Percentiles rank a stretch among this genome's conserved stretches.
Evolutionary conservation across 2,113 vertebrate genomes (phyloP).

Genomic region (Callorhinus ursinus): DNA sequence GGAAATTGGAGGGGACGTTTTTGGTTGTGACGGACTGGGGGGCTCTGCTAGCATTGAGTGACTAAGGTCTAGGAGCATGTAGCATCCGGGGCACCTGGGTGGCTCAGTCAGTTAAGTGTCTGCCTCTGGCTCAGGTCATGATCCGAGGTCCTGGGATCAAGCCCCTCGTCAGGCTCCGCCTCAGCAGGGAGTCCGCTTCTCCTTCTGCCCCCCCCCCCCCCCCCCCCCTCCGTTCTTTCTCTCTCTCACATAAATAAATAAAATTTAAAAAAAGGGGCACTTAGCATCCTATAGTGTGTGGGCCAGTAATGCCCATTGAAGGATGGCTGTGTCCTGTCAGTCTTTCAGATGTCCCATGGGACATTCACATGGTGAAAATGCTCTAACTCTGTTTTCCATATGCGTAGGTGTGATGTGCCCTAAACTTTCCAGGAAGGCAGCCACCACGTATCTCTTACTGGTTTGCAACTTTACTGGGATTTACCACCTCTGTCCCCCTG

Average conservation of each 20-base stretch:
- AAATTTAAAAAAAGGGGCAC: not conserved
- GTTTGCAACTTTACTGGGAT: not conserved
- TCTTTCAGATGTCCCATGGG: not conserved
- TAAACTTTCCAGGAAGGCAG: not conserved
- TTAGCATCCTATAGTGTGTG: rapidly evolving
- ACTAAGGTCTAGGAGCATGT: not conserved
- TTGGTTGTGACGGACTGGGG: not conserved
- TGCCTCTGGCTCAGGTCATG: no score
- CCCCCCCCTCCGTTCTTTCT: not conserved
- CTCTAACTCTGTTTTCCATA: not conserved
- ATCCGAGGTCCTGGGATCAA: no score
- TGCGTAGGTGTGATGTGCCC: not conserved
- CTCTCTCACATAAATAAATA: not conserved
- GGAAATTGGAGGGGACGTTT: not conserved
- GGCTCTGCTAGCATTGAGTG: not conserved
- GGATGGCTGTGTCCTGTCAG: no score
- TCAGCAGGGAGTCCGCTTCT: no score
- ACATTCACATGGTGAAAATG: not conserved
- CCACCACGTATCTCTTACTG: not conserved
- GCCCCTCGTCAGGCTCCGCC: no score
- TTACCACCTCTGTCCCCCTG: not conserved
- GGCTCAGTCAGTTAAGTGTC: no score
- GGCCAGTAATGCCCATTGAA: not conserved
- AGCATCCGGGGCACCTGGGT: no score
- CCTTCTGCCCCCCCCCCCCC: no score